Base-by-base conservation (phyloP, 2,113 vertebrate species). In the Oostethus manadensis region DNA sequence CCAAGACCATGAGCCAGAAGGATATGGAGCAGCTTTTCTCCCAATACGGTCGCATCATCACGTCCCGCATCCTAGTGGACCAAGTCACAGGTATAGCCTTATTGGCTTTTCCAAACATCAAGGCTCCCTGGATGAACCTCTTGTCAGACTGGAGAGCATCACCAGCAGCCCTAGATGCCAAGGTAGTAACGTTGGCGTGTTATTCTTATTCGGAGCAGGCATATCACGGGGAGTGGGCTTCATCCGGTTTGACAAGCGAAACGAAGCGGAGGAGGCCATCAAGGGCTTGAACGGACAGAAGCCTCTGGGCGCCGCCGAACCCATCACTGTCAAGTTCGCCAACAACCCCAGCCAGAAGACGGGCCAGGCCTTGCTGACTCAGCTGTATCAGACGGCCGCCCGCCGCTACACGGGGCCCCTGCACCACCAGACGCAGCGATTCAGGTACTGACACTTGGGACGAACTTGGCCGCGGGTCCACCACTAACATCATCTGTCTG, bases 271-370 rank as follows among this genome's bases (percentile, higher is more conserved):
- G 77, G 95, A 97, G 81, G 95, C 95, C 73, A 96, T 98, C 86
- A 95, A 96, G 71, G 95, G 94, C 49, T 88, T 98, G 84, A 96
- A 98, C 0, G 95, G 94, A 56, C 95, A 98, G 87, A 98, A 97
- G 70, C 94, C 94, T 0, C 86, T 97, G 71, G 94, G 95, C 0
- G 94, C 95, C 0, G 87, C 93, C 0, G 95, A 98, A 75, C 95
- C 95, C 84, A 97, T 98, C 87, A 97, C 94, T 1, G 94, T 98
- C 83, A 98, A 98, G 85, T 98, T 97, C 1, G 94, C 95, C 86
- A 97, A 97, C 90, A 96, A 94, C 83, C 94, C 95, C 1, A 97
- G 95, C 68, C 95, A 98, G 91, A 97, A 96, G 86, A 93, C 95
- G 0, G 94, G 94, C 64, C 94, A 96, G 85, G 91, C 93, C 1